phyloP scores from a whole-genome alignment of 2,888 invertebrate genomes.

The Chloroclystis v-ata region DNA sequence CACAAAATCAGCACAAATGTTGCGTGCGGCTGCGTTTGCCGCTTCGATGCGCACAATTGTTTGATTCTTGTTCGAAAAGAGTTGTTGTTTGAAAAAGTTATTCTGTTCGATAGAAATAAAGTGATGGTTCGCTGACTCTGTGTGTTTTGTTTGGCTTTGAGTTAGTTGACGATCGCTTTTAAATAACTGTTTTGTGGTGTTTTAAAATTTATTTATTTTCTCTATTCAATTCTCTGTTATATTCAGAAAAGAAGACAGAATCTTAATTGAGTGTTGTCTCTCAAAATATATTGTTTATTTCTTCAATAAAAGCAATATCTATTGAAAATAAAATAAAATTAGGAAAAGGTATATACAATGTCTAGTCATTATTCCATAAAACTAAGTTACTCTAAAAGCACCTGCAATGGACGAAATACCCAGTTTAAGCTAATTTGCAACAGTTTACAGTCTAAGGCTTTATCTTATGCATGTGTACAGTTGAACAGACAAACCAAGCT shows the following conservation, averaged over 20 bases:
- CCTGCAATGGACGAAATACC: neutral
- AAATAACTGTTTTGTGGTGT: neutral
- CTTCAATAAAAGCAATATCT: too few relatives aligned
- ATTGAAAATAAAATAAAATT: too few relatives aligned
- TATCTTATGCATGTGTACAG: conserved; percentile 13
- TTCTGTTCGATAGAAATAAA: conserved; percentile 22
- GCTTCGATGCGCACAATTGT: conserved; percentile 22
- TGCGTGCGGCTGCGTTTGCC: conserved; percentile 25
- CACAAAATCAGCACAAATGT: conserved; percentile 22
- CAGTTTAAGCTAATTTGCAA: conserved; percentile 6
- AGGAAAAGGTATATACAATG: too few relatives aligned
- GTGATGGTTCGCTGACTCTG: conserved; percentile 10
- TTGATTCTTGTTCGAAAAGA: conserved; percentile 22
- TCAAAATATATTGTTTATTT: too few relatives aligned
- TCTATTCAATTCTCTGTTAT: too few relatives aligned
- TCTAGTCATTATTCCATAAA: too few relatives aligned
- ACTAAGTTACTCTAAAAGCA: too few relatives aligned
- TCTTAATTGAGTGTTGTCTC: too few relatives aligned
- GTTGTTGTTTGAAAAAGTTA: conserved; percentile 20
- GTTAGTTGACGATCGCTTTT: conserved; percentile 15
- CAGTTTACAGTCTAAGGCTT: conserved; percentile 12
- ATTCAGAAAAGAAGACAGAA: too few relatives aligned
- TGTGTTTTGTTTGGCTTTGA: conserved; percentile 13
- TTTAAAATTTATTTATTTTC: neutral
- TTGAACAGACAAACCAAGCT: neutral